phyloP scores from a whole-genome alignment of 2,888 invertebrate species.

The Trichacis sp. region DNA sequence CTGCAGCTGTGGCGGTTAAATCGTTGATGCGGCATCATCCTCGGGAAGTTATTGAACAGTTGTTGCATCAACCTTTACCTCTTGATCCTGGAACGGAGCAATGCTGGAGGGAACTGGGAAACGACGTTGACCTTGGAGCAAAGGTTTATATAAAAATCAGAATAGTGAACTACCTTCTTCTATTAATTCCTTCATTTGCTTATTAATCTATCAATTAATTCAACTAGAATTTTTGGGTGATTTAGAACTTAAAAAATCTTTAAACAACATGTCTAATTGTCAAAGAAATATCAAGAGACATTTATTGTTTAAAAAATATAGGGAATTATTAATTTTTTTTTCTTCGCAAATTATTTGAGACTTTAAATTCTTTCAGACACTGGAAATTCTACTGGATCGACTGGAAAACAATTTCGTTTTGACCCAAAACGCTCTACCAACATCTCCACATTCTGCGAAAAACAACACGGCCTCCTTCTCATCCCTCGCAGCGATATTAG shows the following conservation, averaged over 20 bases:
- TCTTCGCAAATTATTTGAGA: background rate
- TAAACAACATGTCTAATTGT: no score
- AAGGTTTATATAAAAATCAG: no score
- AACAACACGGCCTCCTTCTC: conserved; percentile 52
- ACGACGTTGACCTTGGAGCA: conserved; percentile 49
- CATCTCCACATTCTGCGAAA: conserved; percentile 39
- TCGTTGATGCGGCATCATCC: conserved; percentile 55
- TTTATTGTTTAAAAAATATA: no score
- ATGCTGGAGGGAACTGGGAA: conserved; percentile 61
- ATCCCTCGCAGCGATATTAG: conserved; percentile 54
- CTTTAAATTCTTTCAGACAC: conserved; percentile 40
- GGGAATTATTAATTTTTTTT: conserved; percentile 12
- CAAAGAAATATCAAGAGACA: no score
- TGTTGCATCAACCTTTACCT: conserved; percentile 59
- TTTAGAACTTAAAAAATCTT: no score
- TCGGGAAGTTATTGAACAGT: conserved; percentile 56
- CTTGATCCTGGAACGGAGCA: conserved; percentile 56
- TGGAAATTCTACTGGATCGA: conserved; percentile 52
- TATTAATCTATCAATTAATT: no score
- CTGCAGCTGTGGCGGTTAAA: conserved; percentile 54
- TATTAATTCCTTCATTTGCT: no score
- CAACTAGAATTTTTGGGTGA: no score
- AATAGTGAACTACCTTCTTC: no score
- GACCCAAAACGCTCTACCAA: conserved; percentile 40
- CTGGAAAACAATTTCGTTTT: conserved; percentile 55